Conservation (phyloP, 2,888 invertebrate genomes). For the Holacanthella duospinosa region DNA sequence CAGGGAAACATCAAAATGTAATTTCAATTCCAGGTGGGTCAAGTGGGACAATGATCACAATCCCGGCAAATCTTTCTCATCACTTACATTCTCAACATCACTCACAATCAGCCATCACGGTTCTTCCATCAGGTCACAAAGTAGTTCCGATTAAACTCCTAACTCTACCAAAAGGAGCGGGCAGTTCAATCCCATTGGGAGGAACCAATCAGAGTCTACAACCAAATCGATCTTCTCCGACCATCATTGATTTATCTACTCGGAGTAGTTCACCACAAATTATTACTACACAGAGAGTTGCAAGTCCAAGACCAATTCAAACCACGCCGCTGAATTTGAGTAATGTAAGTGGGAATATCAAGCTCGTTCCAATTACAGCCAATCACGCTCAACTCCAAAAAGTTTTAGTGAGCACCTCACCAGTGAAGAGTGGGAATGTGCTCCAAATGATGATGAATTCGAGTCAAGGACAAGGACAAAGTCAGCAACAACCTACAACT, state of each 20-base stretch:
- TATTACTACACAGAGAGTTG: constrained; percentile 18
- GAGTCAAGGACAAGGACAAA: constrained; percentile 10
- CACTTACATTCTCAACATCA: constrained; percentile 27
- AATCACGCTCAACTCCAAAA: constrained; percentile 3
- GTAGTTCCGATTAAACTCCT: constrained; percentile 41
- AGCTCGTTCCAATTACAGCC: constrained; percentile 20
- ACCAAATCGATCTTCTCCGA: constrained; percentile 31
- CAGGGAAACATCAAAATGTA: neutral
- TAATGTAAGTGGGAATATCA: constrained; percentile 24
- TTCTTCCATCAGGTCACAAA: constrained; percentile 38
- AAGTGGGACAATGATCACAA: constrained; percentile 27
- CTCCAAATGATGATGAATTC: neutral
- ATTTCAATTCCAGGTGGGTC: neutral
- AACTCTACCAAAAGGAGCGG: constrained; percentile 38
- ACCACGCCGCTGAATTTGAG: constrained; percentile 18
- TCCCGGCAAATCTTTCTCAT: constrained; percentile 31
- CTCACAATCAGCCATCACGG: constrained; percentile 17
- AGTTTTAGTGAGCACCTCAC: neutral
- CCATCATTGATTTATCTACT: constrained; percentile 31
- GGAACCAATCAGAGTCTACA: constrained; percentile 3
- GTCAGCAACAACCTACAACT: constrained; percentile 23
- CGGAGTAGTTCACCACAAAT: constrained; percentile 19
- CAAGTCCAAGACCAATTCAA: constrained; percentile 22
- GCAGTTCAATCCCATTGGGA: constrained; percentile 10
- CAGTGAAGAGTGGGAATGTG: neutral